A percentile compares a stretch with the other conserved stretches of the same genome.
Conservation (phyloP, 2,888 invertebrate genomes). For the Sphaeridia pumilis region DNA sequence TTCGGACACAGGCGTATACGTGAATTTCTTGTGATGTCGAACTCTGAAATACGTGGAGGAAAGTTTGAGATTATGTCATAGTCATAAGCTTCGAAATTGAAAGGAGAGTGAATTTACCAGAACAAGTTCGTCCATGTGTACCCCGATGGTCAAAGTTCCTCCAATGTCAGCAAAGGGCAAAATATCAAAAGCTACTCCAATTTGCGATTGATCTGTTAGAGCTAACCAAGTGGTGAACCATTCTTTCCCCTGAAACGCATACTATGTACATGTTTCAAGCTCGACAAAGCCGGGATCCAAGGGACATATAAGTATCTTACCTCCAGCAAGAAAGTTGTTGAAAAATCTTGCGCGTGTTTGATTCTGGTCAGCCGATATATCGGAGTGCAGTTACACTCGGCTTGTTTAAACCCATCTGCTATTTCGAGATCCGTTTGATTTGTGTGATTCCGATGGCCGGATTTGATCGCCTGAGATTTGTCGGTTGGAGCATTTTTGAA, state of each 20-base stretch:
- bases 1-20: slow-evolving; percentile 39
- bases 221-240: slow-evolving; percentile 44
- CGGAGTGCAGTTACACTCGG: slow-evolving; percentile 39
- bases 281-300: too few relatives aligned
- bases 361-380: slow-evolving; percentile 42
- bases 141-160: slow-evolving; percentile 42
- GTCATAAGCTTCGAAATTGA: neutral
- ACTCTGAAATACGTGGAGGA: slow-evolving; percentile 32
- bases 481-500: slow-evolving; percentile 22
- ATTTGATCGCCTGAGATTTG: slow-evolving; percentile 29
- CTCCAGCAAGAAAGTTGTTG: slow-evolving; percentile 43
- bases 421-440: slow-evolving; percentile 9
- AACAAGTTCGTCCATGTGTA: slow-evolving; percentile 40
- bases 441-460: slow-evolving; percentile 20
- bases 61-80: neutral
- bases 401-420: too few relatives aligned
- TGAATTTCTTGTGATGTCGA: slow-evolving; percentile 36
- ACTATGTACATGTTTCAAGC: neutral
- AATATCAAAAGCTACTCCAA: slow-evolving; percentile 41
- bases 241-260: slow-evolving; percentile 40
- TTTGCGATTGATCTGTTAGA: slow-evolving; percentile 40
- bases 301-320: slow-evolving; percentile 34
- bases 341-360: slow-evolving; percentile 43
- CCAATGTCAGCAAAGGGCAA: slow-evolving; percentile 44
- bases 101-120: slow-evolving; percentile 36